These are phyloP conservation scores for Anas platyrhynchos DNA, from an alignment of 2,113 vertebrate species.

Conservation along the genomic window DNA sequence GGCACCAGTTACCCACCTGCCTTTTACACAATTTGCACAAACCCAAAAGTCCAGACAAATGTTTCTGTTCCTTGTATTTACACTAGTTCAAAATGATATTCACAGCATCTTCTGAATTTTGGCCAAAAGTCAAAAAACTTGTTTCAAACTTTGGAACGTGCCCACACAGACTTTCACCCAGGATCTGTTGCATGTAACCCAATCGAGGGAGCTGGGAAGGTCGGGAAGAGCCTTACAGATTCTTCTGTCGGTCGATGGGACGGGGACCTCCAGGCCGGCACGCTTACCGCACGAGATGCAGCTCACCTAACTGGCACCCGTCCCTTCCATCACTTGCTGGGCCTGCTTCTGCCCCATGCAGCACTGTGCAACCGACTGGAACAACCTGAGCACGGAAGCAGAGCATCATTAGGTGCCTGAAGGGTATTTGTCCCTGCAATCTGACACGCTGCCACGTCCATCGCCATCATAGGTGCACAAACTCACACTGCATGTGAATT, in stretches of 20 bases:
- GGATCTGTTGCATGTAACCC: slow-evolving; percentile 55
- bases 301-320: slow-evolving; percentile 91
- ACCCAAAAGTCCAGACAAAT: slow-evolving; percentile 85
- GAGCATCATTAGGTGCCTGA: background rate
- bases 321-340: slow-evolving; percentile 99
- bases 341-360: slow-evolving; percentile 99
- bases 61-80: slow-evolving; percentile 91
- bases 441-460: too few species aligned
- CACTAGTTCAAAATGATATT: slow-evolving; percentile 95
- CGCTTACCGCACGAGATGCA: background rate
- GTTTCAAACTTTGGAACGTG: slow-evolving; percentile 82
- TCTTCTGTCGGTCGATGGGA: slow-evolving; percentile 77
- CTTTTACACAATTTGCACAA: slow-evolving; percentile 82
- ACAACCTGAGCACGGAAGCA: slow-evolving; percentile 81
- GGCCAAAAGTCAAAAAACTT: slow-evolving; percentile 82
- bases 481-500: background rate
- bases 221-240: slow-evolving; percentile 75
- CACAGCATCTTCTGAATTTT: slow-evolving; percentile 91
- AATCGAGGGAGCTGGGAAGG: slow-evolving; percentile 63
- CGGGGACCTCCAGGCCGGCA: slow-evolving; percentile 45
- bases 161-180: slow-evolving; percentile 72
- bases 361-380: slow-evolving; percentile 99
- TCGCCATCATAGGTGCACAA: too few species aligned
- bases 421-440: too few species aligned
- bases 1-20: slow-evolving; percentile 74